Evolutionary conservation across 2,888 invertebrate species (phyloP).

Genomic region (Polydrusus tereticollis): DNA sequence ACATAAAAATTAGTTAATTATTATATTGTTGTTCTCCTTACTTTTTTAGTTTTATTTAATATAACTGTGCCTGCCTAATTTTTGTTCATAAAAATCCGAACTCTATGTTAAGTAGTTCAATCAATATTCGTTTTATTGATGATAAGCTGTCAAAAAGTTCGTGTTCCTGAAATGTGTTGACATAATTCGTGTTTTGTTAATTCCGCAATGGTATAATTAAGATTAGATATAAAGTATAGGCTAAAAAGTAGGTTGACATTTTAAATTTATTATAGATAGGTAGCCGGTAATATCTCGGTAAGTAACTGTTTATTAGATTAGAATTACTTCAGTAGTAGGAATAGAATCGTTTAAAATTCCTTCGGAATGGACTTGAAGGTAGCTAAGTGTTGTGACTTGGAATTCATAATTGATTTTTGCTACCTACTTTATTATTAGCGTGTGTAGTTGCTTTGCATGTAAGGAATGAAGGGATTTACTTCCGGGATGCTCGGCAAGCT

Average conservation of each 20-base stretch:
- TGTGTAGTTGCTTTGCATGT: background rate
- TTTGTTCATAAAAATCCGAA: too few relatives aligned
- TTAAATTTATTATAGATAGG: slow-evolving; percentile 10
- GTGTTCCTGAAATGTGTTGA: slow-evolving; percentile 19
- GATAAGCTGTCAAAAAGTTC: slow-evolving; percentile 1
- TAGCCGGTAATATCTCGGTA: slow-evolving; percentile 11
- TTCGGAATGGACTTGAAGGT: slow-evolving; percentile 2
- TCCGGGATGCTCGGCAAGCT: background rate
- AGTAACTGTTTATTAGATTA: slow-evolving; percentile 17
- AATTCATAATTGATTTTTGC: slow-evolving; percentile 14
- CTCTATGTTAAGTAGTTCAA: background rate
- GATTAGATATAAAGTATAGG: slow-evolving; percentile 20
- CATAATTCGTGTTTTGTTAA: slow-evolving; percentile 22
- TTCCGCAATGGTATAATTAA: slow-evolving; percentile 18
- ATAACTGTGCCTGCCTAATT: too few relatives aligned
- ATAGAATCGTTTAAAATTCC: slow-evolving; percentile 18
- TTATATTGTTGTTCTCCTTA: too few relatives aligned
- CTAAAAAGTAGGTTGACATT: slow-evolving; percentile 20
- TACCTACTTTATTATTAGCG: slow-evolving; percentile 8
- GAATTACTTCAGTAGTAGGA: slow-evolving; percentile 5
- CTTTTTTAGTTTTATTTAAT: too few relatives aligned
- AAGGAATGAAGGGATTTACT: background rate
- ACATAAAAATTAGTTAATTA: too few relatives aligned
- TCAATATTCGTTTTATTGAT: slow-evolving; percentile 15
- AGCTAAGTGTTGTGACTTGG: background rate